Conservation (phyloP, 2,113 vertebrate genomes). For the human region DNA sequence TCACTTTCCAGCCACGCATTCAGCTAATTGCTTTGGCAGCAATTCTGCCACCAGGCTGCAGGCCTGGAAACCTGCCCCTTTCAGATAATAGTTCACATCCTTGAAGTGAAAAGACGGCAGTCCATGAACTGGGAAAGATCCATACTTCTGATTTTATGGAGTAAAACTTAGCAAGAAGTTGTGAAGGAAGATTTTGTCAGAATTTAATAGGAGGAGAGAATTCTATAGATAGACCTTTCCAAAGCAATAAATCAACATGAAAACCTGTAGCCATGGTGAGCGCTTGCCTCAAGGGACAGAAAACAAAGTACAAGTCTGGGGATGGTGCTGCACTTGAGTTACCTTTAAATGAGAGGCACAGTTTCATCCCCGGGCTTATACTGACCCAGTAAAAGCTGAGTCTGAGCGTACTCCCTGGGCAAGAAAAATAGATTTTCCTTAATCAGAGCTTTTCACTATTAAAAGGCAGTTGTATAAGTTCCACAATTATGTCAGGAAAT, state of each 20-base stretch:
- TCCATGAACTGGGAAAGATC: neutral
- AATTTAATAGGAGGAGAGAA: neutral
- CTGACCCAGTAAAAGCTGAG: neutral
- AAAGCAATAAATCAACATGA: slow-evolving; percentile 22
- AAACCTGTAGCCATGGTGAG: neutral
- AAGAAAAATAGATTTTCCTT: neutral
- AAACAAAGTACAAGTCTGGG: neutral
- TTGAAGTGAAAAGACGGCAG: neutral
- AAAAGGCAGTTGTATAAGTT: neutral
- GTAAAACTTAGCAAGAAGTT: neutral
- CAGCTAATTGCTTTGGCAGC: neutral
- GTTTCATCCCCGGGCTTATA: neutral
- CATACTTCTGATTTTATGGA: neutral
- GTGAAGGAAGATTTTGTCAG: neutral
- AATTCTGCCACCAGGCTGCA: neutral
- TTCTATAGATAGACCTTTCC: neutral
- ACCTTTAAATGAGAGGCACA: slow-evolving; percentile 21
- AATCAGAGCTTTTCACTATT: neutral
- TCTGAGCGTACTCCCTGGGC: neutral
- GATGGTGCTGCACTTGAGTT: neutral
- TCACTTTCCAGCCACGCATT: neutral
- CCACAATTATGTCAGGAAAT: neutral
- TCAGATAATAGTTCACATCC: neutral
- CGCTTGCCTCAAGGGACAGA: neutral
- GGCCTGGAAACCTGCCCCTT: neutral